A percentile compares a stretch with the other conserved stretches of the same genome.
These are phyloP conservation scores for Gymnogyps californianus DNA, from an alignment of 2,113 vertebrate species.

Conservation along the genomic window DNA sequence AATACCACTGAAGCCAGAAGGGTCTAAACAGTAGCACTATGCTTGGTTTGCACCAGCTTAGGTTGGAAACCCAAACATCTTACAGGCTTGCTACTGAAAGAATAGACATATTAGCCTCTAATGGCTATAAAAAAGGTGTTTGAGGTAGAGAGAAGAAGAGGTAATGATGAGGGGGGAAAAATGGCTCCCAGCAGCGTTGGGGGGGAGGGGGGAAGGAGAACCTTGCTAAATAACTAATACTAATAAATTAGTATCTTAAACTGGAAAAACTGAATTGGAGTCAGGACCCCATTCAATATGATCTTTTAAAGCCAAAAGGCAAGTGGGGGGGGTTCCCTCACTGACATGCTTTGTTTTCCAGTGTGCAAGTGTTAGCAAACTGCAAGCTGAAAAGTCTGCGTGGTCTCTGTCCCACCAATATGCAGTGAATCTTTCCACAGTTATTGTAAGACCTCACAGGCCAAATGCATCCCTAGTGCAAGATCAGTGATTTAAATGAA, in stretches of 20 bases:
- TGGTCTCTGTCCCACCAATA: neutral
- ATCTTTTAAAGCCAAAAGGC: neutral
- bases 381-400: neutral
- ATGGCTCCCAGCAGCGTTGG: neutral
- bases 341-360: neutral
- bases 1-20: neutral
- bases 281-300: accelerated
- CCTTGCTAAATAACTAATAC: neutral
- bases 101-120: neutral
- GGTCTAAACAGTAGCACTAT: neutral
- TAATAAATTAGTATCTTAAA: neutral
- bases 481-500: neutral
- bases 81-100: neutral
- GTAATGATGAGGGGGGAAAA: neutral
- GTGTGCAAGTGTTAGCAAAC: neutral
- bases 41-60: neutral
- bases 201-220: neutral
- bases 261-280: neutral
- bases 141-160: neutral
- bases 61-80: neutral
- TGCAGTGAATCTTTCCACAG: neutral
- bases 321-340: accelerated
- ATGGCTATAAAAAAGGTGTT: neutral
- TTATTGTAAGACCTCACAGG: neutral
- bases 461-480: neutral